A percentile compares a stretch with the other conserved stretches of the same genome.
phyloP scores from a whole-genome alignment of 2,888 invertebrate genomes.

The Apamea monoglypha region DNA sequence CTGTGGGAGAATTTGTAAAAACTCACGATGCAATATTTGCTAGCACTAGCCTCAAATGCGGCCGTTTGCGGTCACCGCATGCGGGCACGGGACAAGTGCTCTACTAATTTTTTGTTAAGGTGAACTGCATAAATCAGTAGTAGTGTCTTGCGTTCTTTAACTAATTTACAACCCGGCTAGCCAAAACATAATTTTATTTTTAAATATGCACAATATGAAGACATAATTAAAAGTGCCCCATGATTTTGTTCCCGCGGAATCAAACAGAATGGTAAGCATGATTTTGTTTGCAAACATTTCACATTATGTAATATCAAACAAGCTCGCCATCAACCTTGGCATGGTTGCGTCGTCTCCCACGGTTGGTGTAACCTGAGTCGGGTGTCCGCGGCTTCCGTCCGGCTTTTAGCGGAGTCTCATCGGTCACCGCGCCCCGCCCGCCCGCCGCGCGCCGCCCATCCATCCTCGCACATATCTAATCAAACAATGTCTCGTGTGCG shows the following conservation, averaged over 20 bases:
- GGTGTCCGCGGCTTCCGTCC: conserved; percentile 89
- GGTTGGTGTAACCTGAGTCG: conserved; percentile 87
- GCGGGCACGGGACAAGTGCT: background rate
- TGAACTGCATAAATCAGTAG: background rate
- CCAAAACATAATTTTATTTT: background rate
- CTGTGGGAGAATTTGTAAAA: background rate
- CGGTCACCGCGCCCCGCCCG: conserved; percentile 81
- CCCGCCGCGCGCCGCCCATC: conserved; percentile 68
- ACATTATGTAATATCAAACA: conserved; percentile 35
- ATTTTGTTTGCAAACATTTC: conserved; percentile 18
- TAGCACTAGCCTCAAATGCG: conserved; percentile 63
- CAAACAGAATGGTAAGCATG: background rate
- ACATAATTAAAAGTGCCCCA: background rate
- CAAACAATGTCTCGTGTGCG: conserved; percentile 63
- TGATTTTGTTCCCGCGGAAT: background rate
- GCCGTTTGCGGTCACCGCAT: background rate
- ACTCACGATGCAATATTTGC: conserved; percentile 53
- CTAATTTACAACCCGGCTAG: background rate
- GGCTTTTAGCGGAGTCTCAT: conserved; percentile 89
- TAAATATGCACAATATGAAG: background rate
- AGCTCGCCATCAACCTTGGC: conserved; percentile 77
- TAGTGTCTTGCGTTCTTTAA: background rate
- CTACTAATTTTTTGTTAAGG: too few relatives aligned
- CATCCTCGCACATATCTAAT: conserved; percentile 75
- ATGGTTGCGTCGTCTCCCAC: conserved; percentile 87